phyloP scores from a whole-genome alignment of 2,113 vertebrate genomes.

The Nannospalax galili region DNA sequence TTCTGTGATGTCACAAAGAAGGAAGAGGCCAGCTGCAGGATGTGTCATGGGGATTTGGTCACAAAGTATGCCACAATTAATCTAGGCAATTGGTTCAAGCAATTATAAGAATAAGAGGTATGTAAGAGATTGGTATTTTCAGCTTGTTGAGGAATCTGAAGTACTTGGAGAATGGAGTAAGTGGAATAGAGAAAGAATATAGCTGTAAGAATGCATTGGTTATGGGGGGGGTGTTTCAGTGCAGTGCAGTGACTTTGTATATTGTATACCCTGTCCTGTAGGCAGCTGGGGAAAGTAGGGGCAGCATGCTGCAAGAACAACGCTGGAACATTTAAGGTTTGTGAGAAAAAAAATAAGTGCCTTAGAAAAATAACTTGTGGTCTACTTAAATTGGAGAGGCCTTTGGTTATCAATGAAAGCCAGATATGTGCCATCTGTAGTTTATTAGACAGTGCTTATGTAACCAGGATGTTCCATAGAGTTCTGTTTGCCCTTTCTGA shows the following conservation, averaged over 20 bases:
- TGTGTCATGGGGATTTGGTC: not conserved
- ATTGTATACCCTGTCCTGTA: not conserved
- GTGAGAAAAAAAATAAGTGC: not conserved
- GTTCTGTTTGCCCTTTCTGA: not conserved
- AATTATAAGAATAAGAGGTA: not conserved
- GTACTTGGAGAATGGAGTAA: slow-evolving; percentile 56
- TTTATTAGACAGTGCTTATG: not conserved
- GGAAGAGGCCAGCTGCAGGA: not conserved
- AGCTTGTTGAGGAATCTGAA: not conserved
- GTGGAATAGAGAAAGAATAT: not conserved
- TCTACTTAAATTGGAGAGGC: not conserved
- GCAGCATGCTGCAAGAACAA: not conserved
- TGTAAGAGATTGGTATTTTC: not conserved
- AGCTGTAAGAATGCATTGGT: not conserved
- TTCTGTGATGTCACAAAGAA: slow-evolving; percentile 63
- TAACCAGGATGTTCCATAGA: not conserved
- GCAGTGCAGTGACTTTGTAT: not conserved
- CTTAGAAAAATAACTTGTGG: not conserved
- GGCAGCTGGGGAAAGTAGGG: not conserved
- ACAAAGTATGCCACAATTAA: not conserved
- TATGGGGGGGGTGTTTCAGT: not conserved
- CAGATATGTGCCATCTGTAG: not conserved
- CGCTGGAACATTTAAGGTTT: not conserved
- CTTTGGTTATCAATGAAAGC: not conserved
- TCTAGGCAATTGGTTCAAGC: not conserved